These are phyloP conservation scores for Rhingia rostrata DNA, from an alignment of 2,888 invertebrate genomes.

Conservation along the genomic window DNA sequence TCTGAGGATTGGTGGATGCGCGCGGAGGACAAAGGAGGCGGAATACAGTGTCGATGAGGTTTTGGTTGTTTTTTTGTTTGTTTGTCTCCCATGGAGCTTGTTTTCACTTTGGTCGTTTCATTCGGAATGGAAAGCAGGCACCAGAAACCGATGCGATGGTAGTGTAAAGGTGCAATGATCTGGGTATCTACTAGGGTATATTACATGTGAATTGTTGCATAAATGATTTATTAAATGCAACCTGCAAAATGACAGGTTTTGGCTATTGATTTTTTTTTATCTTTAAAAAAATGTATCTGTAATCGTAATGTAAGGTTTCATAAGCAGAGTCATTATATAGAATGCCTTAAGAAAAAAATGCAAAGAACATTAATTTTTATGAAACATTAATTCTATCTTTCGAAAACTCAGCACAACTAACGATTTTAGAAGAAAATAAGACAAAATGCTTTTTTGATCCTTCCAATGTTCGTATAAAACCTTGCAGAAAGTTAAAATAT, in stretches of 20 bases:
- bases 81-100: conserved; percentile 1
- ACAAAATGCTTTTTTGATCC: too few species aligned
- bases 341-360: too few species aligned
- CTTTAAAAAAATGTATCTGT: not conserved
- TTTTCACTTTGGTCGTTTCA: conserved; percentile 20
- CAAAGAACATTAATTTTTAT: too few species aligned
- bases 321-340: too few species aligned
- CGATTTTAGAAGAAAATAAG: too few species aligned
- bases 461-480: too few species aligned
- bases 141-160: not conserved
- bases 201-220: conserved; percentile 10
- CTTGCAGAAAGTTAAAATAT: too few species aligned
- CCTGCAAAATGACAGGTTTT: conserved; percentile 8
- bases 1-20: not conserved
- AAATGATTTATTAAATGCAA: conserved; percentile 23
- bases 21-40: conserved; percentile 7
- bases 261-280: not conserved
- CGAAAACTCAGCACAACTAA: too few species aligned
- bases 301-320: too few species aligned
- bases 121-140: conserved; percentile 4
- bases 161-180: not conserved
- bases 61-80: not conserved
- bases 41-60: not conserved
- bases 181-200: conserved; percentile 27
- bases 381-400: too few species aligned